Conservation (phyloP, 1,140 invertebrate genomes). For the Pararge aegeria region DNA sequence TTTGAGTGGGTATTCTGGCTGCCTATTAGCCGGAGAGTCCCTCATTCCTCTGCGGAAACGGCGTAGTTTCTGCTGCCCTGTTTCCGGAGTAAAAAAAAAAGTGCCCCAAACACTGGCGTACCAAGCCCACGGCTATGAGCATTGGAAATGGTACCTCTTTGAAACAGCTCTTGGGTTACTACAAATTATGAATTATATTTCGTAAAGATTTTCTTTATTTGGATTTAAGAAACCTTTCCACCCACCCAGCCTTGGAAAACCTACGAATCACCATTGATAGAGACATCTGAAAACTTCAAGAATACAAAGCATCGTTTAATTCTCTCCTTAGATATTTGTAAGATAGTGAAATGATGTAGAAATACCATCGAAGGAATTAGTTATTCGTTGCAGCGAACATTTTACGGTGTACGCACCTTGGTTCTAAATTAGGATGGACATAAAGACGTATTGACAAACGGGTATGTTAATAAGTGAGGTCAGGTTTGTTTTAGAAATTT, state of each 20-base stretch:
- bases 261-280: not conserved
- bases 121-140: too few species aligned
- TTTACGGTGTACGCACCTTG: not conserved
- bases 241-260: not conserved
- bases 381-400: not conserved
- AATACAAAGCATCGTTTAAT: not conserved
- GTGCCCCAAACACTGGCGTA: too few species aligned
- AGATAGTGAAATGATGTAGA: conserved; percentile 10
- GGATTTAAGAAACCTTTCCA: too few species aligned
- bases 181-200: too few species aligned
- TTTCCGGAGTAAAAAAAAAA: too few species aligned
- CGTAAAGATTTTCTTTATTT: too few species aligned
- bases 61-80: too few species aligned
- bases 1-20: too few species aligned
- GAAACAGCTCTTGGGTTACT: too few species aligned
- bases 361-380: conserved; percentile 4
- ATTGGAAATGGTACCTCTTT: too few species aligned
- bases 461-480: not conserved
- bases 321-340: not conserved
- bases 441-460: not conserved
- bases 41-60: too few species aligned
- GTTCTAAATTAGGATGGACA: not conserved
- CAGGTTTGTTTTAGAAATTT: not conserved
- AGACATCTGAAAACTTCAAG: not conserved
- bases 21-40: too few species aligned